Percentiles rank a stretch among this genome's conserved stretches.
Conservation (phyloP, 2,888 invertebrate genomes). For the Ceriagrion tenellum region DNA sequence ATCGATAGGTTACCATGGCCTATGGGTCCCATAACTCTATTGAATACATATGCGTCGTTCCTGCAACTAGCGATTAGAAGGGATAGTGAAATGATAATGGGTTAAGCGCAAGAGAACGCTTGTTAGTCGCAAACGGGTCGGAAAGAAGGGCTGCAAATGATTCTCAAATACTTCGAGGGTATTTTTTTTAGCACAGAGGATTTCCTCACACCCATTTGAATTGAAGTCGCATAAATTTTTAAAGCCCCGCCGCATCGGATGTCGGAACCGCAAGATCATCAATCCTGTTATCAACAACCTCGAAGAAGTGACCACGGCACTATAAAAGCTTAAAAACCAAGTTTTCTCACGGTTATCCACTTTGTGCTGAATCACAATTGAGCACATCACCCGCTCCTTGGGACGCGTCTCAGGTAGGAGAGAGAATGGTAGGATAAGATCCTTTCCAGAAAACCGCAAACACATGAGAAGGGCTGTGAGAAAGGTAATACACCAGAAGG, state of each 20-base stretch:
- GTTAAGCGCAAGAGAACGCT: not conserved
- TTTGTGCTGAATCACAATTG: not conserved
- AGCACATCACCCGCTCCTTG: not conserved
- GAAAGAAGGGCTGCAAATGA: too few species aligned
- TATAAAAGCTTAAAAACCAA: not conserved
- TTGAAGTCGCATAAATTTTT: not conserved
- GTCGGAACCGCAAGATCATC: not conserved
- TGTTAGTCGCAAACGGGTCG: not conserved
- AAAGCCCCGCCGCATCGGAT: not conserved
- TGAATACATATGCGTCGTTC: too few species aligned
- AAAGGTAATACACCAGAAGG: not conserved
- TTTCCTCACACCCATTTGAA: not conserved
- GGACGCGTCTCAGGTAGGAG: not conserved
- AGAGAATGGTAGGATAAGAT: not conserved
- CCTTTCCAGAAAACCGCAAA: conserved; percentile 21
- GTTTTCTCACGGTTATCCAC: not conserved
- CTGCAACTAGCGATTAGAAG: too few species aligned
- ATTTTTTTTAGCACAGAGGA: not conserved
- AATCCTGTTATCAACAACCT: not conserved
- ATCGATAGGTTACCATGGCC: too few species aligned
- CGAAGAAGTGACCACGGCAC: not conserved
- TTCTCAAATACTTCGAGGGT: too few species aligned
- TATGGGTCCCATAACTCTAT: too few species aligned
- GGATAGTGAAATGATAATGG: not conserved
- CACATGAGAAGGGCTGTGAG: not conserved